Evolutionary conservation across 2,888 invertebrate species (phyloP), one percentile per base, ranked within the genome.

Genomic region (Melanostoma mellinum): DNA sequence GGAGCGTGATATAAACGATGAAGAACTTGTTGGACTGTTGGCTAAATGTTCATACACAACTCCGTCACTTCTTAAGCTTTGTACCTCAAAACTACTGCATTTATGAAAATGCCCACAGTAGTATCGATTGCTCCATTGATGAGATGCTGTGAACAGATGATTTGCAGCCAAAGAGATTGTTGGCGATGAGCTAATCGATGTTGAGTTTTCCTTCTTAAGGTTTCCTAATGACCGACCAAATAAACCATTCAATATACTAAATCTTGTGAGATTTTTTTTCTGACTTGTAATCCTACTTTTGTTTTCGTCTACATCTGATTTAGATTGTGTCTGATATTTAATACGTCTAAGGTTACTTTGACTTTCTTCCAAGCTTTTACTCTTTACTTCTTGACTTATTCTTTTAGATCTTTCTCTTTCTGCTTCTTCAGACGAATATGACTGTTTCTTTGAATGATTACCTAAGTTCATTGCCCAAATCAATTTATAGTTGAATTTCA

Each of bases 231-330:
- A 85, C 42, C 86, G 85, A 6, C 87, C 87, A 65, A 88, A 88
- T 68, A 88, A 86, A 33, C 87, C 87, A 52, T 84, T 87, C 53
- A 88, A 60, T 46, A 86, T 71, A 78, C 86, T 86, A 32, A 87
- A 86, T 44, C 85, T 68, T 52, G 86, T 75, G 4, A 86, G 69
- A 67, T 79, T 86, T 40, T 65, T 79, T 8, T 85, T 69, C 30
- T 76, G 63, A 44, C 56, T 67, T 48, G 79, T 72, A 4, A 4
- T 75, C 38, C 3, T 38, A 42, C 44, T 67, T 53, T 72, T 67
- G 2, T 50, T 67, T 38, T 61, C 8, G 33, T 67, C 46, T 6
- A 9, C 30, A 5, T 63, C 36, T 6, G 32, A 52, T 50, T 61
- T 50, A 55, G 55, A 67, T 52, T 61, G 42, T 40, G 40, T 20